Percentiles rank a stretch among this genome's conserved stretches.
These are phyloP conservation scores for Bujurquina vittata DNA, from an alignment of 2,113 vertebrate species.

Conservation along the genomic window DNA sequence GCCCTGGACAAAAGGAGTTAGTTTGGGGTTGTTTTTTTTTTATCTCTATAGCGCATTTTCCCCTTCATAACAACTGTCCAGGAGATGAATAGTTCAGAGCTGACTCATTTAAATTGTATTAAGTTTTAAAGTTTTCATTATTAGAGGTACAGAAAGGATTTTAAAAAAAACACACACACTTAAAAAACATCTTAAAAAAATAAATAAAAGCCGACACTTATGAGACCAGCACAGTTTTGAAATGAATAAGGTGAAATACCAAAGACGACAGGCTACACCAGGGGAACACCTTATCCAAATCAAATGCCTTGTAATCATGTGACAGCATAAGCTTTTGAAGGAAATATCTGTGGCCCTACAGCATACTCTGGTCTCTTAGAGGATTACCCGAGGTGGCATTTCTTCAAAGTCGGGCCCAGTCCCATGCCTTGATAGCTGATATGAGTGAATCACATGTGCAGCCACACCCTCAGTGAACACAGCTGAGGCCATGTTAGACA, in stretches of 20 bases:
- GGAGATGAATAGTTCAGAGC: neutral
- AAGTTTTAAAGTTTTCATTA: neutral
- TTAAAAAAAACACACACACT: neutral
- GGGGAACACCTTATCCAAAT: slow-evolving; percentile 24
- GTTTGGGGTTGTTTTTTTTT: too few species aligned
- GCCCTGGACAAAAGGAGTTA: accelerated
- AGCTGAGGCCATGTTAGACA: slow-evolving; percentile 46
- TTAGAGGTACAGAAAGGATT: neutral
- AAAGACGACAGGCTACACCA: neutral
- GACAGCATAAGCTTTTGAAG: slow-evolving; percentile 52
- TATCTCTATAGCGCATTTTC: accelerated
- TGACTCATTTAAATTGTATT: neutral
- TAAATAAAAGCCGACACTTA: neutral
- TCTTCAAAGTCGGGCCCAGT: slow-evolving; percentile 39
- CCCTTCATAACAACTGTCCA: neutral
- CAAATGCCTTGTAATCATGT: slow-evolving; percentile 59
- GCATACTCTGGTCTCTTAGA: slow-evolving; percentile 25
- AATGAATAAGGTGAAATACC: neutral
- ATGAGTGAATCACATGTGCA: slow-evolving; percentile 58
- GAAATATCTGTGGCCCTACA: slow-evolving; percentile 35
- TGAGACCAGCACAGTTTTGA: neutral
- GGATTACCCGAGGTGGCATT: slow-evolving; percentile 60
- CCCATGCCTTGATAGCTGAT: slow-evolving; percentile 44
- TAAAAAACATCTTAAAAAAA: neutral
- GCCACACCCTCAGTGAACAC: slow-evolving; percentile 53